These are phyloP conservation scores for Agonopterix subpropinquella DNA, from an alignment of 2,888 invertebrate species.

Conservation along the genomic window DNA sequence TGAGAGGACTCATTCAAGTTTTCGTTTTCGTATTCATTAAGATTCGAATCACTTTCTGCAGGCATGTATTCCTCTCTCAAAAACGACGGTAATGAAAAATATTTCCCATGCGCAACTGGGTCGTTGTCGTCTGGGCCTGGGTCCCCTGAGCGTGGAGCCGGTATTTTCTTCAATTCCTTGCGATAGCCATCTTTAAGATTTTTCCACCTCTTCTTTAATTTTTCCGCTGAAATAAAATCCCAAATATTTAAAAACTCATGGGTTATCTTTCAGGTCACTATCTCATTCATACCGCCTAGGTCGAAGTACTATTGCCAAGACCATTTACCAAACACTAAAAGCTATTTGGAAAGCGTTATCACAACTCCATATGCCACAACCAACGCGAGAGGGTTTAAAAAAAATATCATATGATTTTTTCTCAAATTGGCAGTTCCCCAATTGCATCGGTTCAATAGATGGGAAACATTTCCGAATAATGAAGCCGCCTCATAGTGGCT, in stretches of 20 bases:
- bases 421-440: slow-evolving; percentile 18
- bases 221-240: slow-evolving; percentile 14
- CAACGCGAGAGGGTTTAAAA: slow-evolving; percentile 14
- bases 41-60: slow-evolving; percentile 13
- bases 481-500: neutral
- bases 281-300: slow-evolving; percentile 14
- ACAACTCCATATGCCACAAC: slow-evolving; percentile 14
- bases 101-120: slow-evolving; percentile 12
- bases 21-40: too few relatives aligned
- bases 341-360: slow-evolving; percentile 16
- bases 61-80: slow-evolving; percentile 13
- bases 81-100: slow-evolving; percentile 14
- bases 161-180: slow-evolving; percentile 18
- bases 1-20: too few relatives aligned
- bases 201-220: slow-evolving; percentile 17
- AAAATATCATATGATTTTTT: slow-evolving; percentile 12
- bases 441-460: slow-evolving; percentile 14
- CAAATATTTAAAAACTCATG: slow-evolving; percentile 15
- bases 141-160: slow-evolving; percentile 16
- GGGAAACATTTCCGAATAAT: slow-evolving; percentile 14
- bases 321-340: slow-evolving; percentile 9
- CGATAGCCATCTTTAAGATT: slow-evolving; percentile 16
- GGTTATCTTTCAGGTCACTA: slow-evolving; percentile 12
- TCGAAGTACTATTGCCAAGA: slow-evolving; percentile 12
- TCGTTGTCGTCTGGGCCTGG: slow-evolving; percentile 13